Conservation (phyloP, 2,888 invertebrate genomes). For the Andrena chrysosceles region DNA sequence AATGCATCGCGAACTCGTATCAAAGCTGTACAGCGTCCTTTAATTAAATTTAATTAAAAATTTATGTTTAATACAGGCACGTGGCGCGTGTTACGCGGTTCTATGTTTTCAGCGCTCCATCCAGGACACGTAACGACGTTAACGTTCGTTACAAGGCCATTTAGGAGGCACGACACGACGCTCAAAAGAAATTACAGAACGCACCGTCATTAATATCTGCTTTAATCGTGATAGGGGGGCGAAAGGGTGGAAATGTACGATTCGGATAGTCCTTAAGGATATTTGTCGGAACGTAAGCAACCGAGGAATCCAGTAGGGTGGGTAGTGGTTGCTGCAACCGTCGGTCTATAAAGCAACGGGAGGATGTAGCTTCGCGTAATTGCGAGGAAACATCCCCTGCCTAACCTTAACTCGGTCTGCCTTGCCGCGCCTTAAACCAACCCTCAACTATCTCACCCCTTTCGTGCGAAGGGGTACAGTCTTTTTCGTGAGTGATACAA, state of each 20-base stretch:
- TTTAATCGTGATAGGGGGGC: slow-evolving; percentile 38
- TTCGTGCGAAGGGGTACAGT: slow-evolving; percentile 42
- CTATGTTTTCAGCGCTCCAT: background rate
- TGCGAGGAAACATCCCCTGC: slow-evolving; percentile 73
- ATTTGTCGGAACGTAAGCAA: slow-evolving; percentile 68
- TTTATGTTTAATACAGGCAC: slow-evolving; percentile 14
- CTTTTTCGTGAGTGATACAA: slow-evolving; percentile 51
- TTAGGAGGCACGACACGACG: background rate
- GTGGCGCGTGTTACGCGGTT: slow-evolving; percentile 1
- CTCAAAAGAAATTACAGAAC: slow-evolving; percentile 13
- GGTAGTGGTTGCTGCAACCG: slow-evolving; percentile 61
- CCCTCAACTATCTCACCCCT: slow-evolving; percentile 49
- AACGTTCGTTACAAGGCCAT: slow-evolving; percentile 14
- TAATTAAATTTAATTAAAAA: slow-evolving; percentile 53
- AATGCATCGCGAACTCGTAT: background rate
- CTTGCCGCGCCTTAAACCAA: slow-evolving; percentile 72
- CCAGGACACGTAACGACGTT: background rate
- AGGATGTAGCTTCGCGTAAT: slow-evolving; percentile 74
- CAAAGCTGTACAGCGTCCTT: slow-evolving; percentile 11
- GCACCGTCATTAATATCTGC: slow-evolving; percentile 35
- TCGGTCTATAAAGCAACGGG: slow-evolving; percentile 74
- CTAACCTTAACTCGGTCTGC: slow-evolving; percentile 70
- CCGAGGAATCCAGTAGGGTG: slow-evolving; percentile 60
- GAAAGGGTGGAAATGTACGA: slow-evolving; percentile 38
- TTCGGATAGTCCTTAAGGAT: slow-evolving; percentile 61